These are phyloP conservation scores for Diarsia mendica DNA, from an alignment of 2,888 invertebrate genomes.

Conservation along the genomic window DNA sequence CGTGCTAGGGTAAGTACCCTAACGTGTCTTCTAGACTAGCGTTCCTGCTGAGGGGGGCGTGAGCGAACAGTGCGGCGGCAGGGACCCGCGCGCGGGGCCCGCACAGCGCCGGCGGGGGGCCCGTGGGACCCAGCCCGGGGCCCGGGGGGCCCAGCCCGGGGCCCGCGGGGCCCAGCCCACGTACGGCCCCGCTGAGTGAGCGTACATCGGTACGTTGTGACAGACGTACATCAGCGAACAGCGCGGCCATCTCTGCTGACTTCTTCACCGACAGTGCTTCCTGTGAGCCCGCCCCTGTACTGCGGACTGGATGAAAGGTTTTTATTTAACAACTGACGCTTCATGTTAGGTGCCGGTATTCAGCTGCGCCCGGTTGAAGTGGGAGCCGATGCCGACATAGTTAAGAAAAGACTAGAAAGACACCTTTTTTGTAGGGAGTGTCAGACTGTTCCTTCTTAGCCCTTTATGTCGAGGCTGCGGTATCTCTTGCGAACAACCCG, in stretches of 20 bases:
- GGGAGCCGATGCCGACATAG: neutral
- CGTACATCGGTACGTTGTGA: slow-evolving; percentile 93
- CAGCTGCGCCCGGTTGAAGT: neutral
- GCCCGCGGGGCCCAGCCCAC: slow-evolving; percentile 54
- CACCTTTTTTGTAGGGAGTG: too few species aligned
- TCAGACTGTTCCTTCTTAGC: too few species aligned
- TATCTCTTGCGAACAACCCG: too few species aligned
- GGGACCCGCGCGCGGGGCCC: slow-evolving; percentile 67
- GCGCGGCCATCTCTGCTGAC: slow-evolving; percentile 96
- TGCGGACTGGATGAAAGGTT: slow-evolving; percentile 77
- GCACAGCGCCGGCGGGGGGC: slow-evolving; percentile 5
- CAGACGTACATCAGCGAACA: slow-evolving; percentile 94
- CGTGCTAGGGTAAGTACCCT: slow-evolving; percentile 91
- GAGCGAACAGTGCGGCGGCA: slow-evolving; percentile 55
- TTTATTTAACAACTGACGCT: neutral
- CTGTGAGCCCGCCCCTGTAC: slow-evolving; percentile 89
- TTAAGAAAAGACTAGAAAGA: too few species aligned
- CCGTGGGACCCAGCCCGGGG: too few species aligned
- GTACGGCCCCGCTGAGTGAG: slow-evolving; percentile 75
- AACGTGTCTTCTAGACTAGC: slow-evolving; percentile 91
- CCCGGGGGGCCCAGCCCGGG: slow-evolving; percentile 52
- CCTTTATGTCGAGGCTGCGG: too few species aligned
- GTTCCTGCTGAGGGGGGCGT: slow-evolving; percentile 80
- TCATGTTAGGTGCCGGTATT: neutral
- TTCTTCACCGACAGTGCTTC: slow-evolving; percentile 96